Evolutionary conservation across 2,888 invertebrate species (phyloP), one percentile per base, ranked within the genome.

Genomic region (Caenorhabditis zanzibari): DNA sequence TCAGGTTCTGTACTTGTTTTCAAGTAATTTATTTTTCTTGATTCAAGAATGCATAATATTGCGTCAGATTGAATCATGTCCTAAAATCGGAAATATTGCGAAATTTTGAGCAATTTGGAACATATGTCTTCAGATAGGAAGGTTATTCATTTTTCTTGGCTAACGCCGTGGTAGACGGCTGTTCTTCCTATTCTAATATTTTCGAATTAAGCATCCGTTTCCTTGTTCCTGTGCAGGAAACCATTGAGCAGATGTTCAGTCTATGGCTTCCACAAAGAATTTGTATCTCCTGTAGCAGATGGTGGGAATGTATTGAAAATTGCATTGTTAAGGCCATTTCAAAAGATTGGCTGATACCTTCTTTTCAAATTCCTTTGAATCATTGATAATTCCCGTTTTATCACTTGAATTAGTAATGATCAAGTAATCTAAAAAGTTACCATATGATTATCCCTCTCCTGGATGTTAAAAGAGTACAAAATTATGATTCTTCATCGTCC

Each of bases 61-160:
- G 38, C 69, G 59, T 77, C 77, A 77, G 38, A 7, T 77, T 63
- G 41, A 14, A 56, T 41, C 28, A 24, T 32, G 16, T 35, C 24
- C 16, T n/a, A 64, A 16, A 35, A 32, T 7, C 12, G 2, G 35
- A 59, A 35, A 68, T n/a, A 79, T 79, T 79, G 63, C 79, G 79
- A 71, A 79, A 79, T 79, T 14, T 64, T 41, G 54, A 35, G 63
- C 63, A 79, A 71, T 54, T 22, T 59, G 16, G 14, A 41, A 24
- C 49, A n/a, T 28, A 26, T 32, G 41, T 6, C 14, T 61, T 14
- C 41, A 22, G 16, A 61, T 9, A 22, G 22, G 38, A 22, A 61
- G 2, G 28, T 26, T 26, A 6, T 26, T 44, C 44, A 26, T 63
- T 63, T 14, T 22, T 26, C 22, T 16, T 24, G 16, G 12, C 10